Evolutionary conservation across 2,888 invertebrate genomes (phyloP), one percentile per base, ranked within the genome.

Genomic region (Nomada goodeniana): DNA sequence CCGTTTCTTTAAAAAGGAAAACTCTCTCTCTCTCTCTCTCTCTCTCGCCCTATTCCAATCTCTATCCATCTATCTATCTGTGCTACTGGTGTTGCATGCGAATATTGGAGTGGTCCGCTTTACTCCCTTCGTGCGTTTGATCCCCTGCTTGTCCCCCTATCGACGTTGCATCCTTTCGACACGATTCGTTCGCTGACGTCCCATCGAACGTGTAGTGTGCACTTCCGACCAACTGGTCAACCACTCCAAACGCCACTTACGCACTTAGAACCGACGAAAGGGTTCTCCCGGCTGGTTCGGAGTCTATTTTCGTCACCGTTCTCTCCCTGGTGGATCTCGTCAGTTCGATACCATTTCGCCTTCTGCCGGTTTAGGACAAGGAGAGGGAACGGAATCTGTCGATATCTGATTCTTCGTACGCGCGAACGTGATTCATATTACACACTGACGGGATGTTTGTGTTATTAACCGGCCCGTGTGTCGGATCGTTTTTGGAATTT

Each of bases 181-280:
- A 75, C 81, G 65, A 68, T 80, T 59, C 73, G 73, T 68, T 36
- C 36, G 81, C 60, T 73, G 84, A 78, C 82, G 57, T 85, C 78
- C 59, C 85, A 81, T 85, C 77, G 65, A 73, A 23, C 61, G 47
- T 50, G 82, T 77, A 70, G 83, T 61, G 69, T 86, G 84, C 87
- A 87, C 88, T 91, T 88, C 86, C 85, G 85, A 89, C 85, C 89
- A 89, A 91, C 89, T 89, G 91, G 88, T 90, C 91, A 90, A 89
- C 86, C 89, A 90, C 91, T 91, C 88, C 88, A 90, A 88, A 90
- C 86, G 85, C 91, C 90, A 92, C 92, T 92, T 91, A 91, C 87
- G 87, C 89, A 91, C 91, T 91, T 90, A 88, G 87, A 80, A 84
- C 76, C 84, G 84, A 82, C 87, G 86, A 90, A 89, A 90, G 89